Conservation (phyloP, 2,888 invertebrate species). For the Zygaena filipendulae region DNA sequence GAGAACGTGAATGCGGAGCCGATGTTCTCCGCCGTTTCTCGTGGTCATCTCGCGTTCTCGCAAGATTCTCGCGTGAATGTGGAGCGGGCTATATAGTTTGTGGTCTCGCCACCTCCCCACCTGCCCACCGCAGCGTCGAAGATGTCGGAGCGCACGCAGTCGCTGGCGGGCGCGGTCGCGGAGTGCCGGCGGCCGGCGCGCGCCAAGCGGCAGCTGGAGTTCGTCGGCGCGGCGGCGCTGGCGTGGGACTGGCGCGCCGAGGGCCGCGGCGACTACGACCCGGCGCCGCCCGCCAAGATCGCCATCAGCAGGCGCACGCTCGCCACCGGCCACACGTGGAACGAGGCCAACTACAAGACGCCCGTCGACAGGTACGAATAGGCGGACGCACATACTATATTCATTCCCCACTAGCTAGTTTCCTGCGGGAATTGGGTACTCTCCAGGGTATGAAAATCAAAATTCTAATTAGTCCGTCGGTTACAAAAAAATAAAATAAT, state of each 20-base stretch:
- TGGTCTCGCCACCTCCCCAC: no score
- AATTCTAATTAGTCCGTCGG: no score
- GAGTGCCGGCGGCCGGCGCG: slow-evolving; percentile 38
- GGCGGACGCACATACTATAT: neutral
- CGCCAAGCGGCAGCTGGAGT: slow-evolving; percentile 50
- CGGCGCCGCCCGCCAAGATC: slow-evolving; percentile 51
- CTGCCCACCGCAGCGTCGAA: slow-evolving; percentile 53
- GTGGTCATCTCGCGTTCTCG: no score
- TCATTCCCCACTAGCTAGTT: no score
- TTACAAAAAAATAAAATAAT: no score
- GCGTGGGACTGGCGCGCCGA: slow-evolving; percentile 33
- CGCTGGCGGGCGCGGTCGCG: slow-evolving; percentile 31
- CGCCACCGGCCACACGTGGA: slow-evolving; percentile 59
- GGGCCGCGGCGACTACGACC: slow-evolving; percentile 41
- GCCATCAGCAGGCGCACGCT: slow-evolving; percentile 59
- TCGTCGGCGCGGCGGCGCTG: slow-evolving; percentile 43
- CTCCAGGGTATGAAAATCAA: no score
- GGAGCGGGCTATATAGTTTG: no score
- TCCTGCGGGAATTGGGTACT: no score
- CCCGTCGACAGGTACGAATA: slow-evolving; percentile 46
- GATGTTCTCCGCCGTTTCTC: no score
- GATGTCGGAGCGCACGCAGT: slow-evolving; percentile 42
- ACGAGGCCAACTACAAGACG: slow-evolving; percentile 54
- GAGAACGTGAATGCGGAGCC: no score
- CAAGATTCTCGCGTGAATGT: no score